Conservation (phyloP, 2,797 vertebrate genomes). For the Myoxocephalus aenaeus region DNA sequence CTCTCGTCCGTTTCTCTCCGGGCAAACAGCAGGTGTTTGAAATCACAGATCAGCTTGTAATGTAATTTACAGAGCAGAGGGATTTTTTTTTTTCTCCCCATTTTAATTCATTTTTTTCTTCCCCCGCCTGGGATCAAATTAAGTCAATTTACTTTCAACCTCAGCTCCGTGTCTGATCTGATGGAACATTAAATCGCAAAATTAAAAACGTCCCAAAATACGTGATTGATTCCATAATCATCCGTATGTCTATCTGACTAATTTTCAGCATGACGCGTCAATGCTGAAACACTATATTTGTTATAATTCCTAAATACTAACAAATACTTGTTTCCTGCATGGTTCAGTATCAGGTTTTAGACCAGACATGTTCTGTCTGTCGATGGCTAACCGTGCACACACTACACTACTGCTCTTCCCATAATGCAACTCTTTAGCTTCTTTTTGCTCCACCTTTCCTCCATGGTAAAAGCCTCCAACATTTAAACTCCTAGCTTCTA, state of each 20-base stretch:
- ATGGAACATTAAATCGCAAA: conserved; percentile 20
- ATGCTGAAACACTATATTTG: neutral
- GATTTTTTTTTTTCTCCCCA: no score
- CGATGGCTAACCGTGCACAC: no score
- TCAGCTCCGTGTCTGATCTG: conserved; percentile 18
- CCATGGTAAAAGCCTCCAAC: neutral
- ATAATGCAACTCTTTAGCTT: neutral
- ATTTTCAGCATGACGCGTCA: neutral
- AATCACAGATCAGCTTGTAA: conserved; percentile 35
- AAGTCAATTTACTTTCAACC: conserved; percentile 20
- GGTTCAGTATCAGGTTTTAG: neutral
- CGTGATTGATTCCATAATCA: neutral
- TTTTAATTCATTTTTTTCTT: conserved; percentile 14
- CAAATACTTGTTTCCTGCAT: neutral
- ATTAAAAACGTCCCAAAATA: conserved; percentile 22
- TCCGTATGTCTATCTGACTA: neutral
- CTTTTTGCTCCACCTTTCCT: neutral
- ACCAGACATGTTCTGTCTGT: no score
- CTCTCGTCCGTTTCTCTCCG: neutral
- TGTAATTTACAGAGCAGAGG: conserved; percentile 22
- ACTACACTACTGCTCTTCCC: neutral
- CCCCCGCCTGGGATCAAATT: neutral
- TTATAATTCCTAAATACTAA: neutral
- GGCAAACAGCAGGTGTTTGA: conserved; percentile 28
- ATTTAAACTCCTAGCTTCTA: neutral